Evolutionary conservation across 30 jellyfish, hydroid and myxozoan genomes (phyloP), one percentile per base, ranked within the genome.

Genomic region (Aurelia sp.): DNA sequence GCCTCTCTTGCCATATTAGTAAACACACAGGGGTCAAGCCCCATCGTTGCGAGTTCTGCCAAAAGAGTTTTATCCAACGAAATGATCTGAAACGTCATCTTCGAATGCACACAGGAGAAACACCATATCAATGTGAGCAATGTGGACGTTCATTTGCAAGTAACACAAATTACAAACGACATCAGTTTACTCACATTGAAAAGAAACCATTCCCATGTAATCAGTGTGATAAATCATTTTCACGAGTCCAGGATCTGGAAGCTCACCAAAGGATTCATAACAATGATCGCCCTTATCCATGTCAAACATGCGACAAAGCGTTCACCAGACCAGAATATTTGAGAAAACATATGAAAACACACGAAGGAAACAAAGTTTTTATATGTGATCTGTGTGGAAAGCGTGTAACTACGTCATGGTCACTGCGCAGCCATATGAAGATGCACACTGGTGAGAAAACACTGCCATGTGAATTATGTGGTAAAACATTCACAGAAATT

Each of bases 351-450:
- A 50, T 47, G 31, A 84, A 84, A 51, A 84, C 93, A 53, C 93
- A 84, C 57, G 72, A 30, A 13, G 93, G 71, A 40, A 59, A 72
- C 19, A 84, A 84, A 71, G 86, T 76, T 81, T 84, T 84, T 27
- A 63, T 66, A 22, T 84, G 93, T 63, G 93, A 84, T 73, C 77
- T 63, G 5, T 84, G 93, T 59, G 93, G 93, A n/a, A 84, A 84
- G 75, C 81, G 93, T 11, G 87, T 84, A 33, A 52, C 93, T 9
- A 84, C 93, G 8, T 67, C 93, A 16, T 84, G 93, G 93, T 72
- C 93, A 16, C 67, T 84, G 66, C 81, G 93, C 3, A 72, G 93
- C 60, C 93, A 84, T 51, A 84, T 84, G 93, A 60, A 64, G 51
- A 72, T 74, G 16, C 93, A 84, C 50, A 58, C 88, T 7, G 88